Base-by-base conservation (phyloP, 2,113 vertebrate species). In the Deroptyus accipitrinus region DNA sequence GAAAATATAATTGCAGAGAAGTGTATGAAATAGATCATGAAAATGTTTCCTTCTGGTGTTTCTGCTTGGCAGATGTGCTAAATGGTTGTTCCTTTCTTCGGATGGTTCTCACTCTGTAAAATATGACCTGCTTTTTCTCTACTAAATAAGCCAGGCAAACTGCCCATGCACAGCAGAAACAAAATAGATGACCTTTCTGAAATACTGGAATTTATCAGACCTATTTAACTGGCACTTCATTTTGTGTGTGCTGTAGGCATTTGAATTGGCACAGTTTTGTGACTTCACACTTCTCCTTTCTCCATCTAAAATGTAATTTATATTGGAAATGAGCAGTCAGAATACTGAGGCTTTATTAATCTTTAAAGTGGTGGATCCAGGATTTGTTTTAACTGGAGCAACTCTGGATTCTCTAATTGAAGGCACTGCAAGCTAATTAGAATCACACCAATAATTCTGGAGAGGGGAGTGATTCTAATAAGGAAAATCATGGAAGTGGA, bases 1-100 rank as follows among this genome's bases (percentile, higher is more conserved):
- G 83, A 69, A 97, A 91, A 94, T 84, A 48, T 51, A 95, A 95
- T 95, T 92, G 74, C 84, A 62, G 54, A 66, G 52, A 66, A 85
- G 42, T 75, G 30, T 75, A 67, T 54, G 64, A 78, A 94, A 78
- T 75, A 94, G 57, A 69, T 95, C 52, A 69, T 42, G 44, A 63
- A 82, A 92, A 80, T 69, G 41, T 85, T 87, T 94, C 78, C 82
- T 95, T 79, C 67, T 89, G 74, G 62, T 86, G 35, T 77, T 88
- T 88, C 81, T 66, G 72, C 57, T 61, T 90, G 89, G 70, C 84
- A 92, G 70, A 87, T 76, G 67, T 95, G 67, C 77, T 95, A 82
- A 94, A 87, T 85, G 70, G n/a, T 83, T 91, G 76, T 89, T 86
- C 63, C n/a, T 78, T 89, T 76, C 25, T 48, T 95, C 41, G 66